Evolutionary conservation across 2,888 invertebrate species (phyloP).

Genomic region (Pyrocoelia pectoralis): DNA sequence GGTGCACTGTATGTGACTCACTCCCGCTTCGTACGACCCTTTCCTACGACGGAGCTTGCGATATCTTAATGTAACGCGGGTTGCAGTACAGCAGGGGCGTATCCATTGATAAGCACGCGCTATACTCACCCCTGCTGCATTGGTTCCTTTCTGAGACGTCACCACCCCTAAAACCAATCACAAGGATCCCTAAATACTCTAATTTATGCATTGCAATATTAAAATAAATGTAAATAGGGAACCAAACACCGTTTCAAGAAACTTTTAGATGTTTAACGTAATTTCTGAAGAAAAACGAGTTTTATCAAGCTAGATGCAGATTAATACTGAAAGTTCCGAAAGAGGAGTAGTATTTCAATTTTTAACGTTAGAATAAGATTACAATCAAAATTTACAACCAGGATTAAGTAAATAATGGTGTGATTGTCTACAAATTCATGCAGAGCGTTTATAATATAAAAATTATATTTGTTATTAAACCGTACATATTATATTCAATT

Average conservation of each 20-base stretch:
- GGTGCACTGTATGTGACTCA: slow-evolving; percentile 52
- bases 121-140: slow-evolving; percentile 33
- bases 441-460: no score
- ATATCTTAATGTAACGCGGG: slow-evolving; percentile 57
- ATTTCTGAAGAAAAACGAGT: background rate
- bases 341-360: no score
- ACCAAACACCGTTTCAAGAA: slow-evolving; percentile 25
- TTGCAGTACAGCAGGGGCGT: slow-evolving; percentile 59
- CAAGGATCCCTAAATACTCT: slow-evolving; percentile 23
- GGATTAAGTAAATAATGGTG: no score
- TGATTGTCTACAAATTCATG: no score
- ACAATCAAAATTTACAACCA: no score
- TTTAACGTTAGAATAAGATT: no score
- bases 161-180: slow-evolving; percentile 42
- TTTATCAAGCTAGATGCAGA: background rate
- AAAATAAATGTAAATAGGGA: slow-evolving; percentile 38
- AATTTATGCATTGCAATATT: slow-evolving; percentile 39
- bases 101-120: slow-evolving; percentile 46
- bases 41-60: slow-evolving; percentile 50
- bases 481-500: no score
- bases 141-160: slow-evolving; percentile 43
- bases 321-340: no score
- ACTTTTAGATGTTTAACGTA: slow-evolving; percentile 14
- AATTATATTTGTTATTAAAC: no score
- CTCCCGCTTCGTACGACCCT: slow-evolving; percentile 57